phyloP scores from a whole-genome alignment of 1,140 invertebrate genomes.

The Paramacrobiotus metropolitanus region DNA sequence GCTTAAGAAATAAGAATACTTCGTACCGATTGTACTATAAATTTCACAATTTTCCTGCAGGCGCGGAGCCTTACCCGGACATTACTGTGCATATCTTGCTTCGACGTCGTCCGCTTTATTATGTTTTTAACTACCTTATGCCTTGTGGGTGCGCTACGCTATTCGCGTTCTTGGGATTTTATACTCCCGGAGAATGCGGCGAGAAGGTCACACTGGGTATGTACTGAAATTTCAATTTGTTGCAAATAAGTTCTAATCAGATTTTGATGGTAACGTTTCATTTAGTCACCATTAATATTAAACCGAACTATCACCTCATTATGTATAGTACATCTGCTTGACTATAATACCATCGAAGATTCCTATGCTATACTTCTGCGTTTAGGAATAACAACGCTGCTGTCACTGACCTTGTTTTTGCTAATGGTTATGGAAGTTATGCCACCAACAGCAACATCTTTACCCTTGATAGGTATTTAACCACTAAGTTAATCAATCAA shows the following conservation, averaged over 20 bases:
- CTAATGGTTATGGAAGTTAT: conserved; percentile 73
- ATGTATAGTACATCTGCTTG: too few species aligned
- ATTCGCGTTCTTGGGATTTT: conserved; percentile 65
- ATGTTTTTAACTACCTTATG: conserved; percentile 68
- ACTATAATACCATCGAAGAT: too few species aligned
- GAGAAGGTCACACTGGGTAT: conserved; percentile 62
- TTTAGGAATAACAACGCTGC: conserved; percentile 64
- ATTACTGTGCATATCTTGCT: conserved; percentile 34
- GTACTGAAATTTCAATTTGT: too few species aligned
- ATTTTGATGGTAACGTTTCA: too few species aligned
- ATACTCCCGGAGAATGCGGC: conserved; percentile 68
- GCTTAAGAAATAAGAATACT: too few species aligned
- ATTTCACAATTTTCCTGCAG: background rate
- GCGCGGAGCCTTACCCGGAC: conserved; percentile 31
- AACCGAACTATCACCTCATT: too few species aligned
- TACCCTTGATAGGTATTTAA: background rate
- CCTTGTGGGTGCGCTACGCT: conserved; percentile 60
- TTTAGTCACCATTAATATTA: too few species aligned
- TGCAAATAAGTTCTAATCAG: too few species aligned
- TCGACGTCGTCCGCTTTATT: conserved; percentile 55
- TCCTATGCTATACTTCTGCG: too few species aligned
- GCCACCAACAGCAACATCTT: conserved; percentile 53
- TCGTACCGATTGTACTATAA: too few species aligned
- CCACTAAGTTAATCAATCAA: background rate
- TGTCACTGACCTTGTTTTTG: conserved; percentile 76